Percentiles rank a stretch among this genome's conserved stretches.
Evolutionary conservation across 1,140 invertebrate genomes (phyloP).

Genomic region (Bombus pyrosoma): DNA sequence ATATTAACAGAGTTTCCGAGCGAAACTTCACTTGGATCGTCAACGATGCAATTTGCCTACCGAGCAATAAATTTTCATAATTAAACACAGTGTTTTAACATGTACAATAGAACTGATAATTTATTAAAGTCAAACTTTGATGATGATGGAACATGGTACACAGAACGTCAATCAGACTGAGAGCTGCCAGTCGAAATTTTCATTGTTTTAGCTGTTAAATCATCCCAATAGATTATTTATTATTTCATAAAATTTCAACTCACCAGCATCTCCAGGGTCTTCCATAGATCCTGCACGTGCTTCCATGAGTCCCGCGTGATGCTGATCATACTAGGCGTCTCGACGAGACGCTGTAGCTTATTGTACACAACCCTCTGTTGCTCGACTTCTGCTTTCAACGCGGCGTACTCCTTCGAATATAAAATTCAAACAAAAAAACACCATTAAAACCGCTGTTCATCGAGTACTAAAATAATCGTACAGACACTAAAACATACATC

Average conservation of each 20-base stretch:
- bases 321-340: slow-evolving; percentile 89
- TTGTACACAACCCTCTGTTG: slow-evolving; percentile 87
- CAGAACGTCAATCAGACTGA: no score
- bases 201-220: no score
- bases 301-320: slow-evolving; percentile 92
- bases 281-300: slow-evolving; percentile 90
- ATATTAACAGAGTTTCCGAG: neutral
- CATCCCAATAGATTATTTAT: neutral
- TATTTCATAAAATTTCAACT: slow-evolving; percentile 40
- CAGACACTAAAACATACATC: slow-evolving; percentile 72
- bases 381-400: slow-evolving; percentile 88
- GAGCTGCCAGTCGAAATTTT: no score
- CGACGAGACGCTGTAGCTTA: slow-evolving; percentile 89
- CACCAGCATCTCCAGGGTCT: slow-evolving; percentile 86
- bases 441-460: neutral
- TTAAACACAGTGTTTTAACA: no score
- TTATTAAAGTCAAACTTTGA: neutral
- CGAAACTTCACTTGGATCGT: no score
- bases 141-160: neutral
- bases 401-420: slow-evolving; percentile 86
- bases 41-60: neutral
- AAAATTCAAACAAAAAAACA: slow-evolving; percentile 2
- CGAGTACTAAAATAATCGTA: neutral
- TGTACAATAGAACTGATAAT: no score
- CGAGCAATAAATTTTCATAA: neutral